Evolutionary conservation across 2,797 vertebrate species (phyloP), one percentile per base, ranked within the genome.

Genomic region (Pipistrellus pipistrellus): DNA sequence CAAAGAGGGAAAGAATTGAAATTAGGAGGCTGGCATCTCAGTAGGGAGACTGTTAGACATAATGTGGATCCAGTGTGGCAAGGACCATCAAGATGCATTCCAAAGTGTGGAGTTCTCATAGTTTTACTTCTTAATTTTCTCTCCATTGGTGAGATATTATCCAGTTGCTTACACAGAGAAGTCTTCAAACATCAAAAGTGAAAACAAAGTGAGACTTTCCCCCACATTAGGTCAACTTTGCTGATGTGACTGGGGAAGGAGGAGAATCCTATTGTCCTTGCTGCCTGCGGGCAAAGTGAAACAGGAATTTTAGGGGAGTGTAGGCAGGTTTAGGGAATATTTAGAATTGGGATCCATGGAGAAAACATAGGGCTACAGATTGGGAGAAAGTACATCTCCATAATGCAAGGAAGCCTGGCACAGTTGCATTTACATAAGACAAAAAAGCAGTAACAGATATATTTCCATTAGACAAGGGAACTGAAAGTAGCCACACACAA

Each of bases 111-210:
- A 23, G 4, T 30, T 71, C 13, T 69, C 0, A 7, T 12, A 71
- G 46, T 62, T 15, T 20, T 51, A n/a, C 73, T 75, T 86, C 13
- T 66, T 55, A 53, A 93, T 62, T 30, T 68, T 38, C 32, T 11
- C 11, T 72, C 53, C 38, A 23, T 4, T 44, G 32, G 18, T 85
- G 59, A 84, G 44, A 23, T 2, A 76, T 77, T 87, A 84, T 66
- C 71, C 14, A 77, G 25, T 35, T 81, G 21, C n/a, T 91, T 84
- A 20, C 55, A 82, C 57, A 91, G 64, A 91, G 21, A 75, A 78
- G 17, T 59, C 30, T 41, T 84, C 53, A 75, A 85, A 72, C 9
- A 62, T 30, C 62, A 80, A 88, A 35, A 17, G 0, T 9, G 18
- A 17, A 35, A 77, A 35, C 10, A 86, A 64, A 75, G 8, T 9